These are phyloP conservation scores for Trachelus stipa DNA, from an alignment of 2,888 invertebrate species.

Conservation along the genomic window DNA sequence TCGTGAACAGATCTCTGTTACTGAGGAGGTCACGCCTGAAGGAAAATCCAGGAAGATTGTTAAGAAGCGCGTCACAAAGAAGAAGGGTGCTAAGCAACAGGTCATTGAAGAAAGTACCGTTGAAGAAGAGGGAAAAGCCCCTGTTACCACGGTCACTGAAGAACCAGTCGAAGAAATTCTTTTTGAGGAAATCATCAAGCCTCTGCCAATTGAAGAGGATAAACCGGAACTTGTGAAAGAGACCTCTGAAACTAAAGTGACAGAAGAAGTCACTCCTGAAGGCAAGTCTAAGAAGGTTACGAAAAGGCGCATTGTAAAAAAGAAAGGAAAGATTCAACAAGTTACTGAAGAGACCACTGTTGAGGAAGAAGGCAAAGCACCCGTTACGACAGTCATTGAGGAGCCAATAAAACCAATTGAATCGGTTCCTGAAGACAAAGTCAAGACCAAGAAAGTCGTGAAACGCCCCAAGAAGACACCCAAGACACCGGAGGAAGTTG, in stretches of 20 bases:
- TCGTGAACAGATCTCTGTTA: slow-evolving; percentile 43
- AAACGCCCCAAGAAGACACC: slow-evolving; percentile 22
- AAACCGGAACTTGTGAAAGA: slow-evolving; percentile 39
- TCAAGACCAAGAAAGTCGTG: slow-evolving; percentile 15
- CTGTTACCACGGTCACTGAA: slow-evolving; percentile 47
- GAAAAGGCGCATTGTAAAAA: slow-evolving; percentile 54
- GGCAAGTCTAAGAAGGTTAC: slow-evolving; percentile 35
- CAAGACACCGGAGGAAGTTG: slow-evolving; percentile 45
- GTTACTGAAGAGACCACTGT: slow-evolving; percentile 47
- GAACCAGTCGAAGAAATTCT: slow-evolving; percentile 27
- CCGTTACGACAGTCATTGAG: slow-evolving; percentile 42
- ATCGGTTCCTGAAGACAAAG: slow-evolving; percentile 22
- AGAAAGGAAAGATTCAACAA: slow-evolving; percentile 51
- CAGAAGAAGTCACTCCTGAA: slow-evolving; percentile 42
- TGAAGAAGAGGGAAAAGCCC: slow-evolving; percentile 50
- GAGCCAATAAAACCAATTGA: slow-evolving; percentile 30
- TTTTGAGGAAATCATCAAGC: slow-evolving; percentile 9
- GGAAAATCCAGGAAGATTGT: slow-evolving; percentile 45
- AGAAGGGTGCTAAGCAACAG: slow-evolving; percentile 35
- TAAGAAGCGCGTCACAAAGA: slow-evolving; percentile 38
- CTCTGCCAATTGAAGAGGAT: slow-evolving; percentile 46
- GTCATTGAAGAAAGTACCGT: slow-evolving; percentile 43
- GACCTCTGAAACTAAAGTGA: slow-evolving; percentile 62
- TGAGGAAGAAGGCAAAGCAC: slow-evolving; percentile 50
- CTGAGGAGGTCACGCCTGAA: slow-evolving; percentile 43